Base-by-base conservation (phyloP, 2,888 invertebrate species). In the Campaea margaritaria region DNA sequence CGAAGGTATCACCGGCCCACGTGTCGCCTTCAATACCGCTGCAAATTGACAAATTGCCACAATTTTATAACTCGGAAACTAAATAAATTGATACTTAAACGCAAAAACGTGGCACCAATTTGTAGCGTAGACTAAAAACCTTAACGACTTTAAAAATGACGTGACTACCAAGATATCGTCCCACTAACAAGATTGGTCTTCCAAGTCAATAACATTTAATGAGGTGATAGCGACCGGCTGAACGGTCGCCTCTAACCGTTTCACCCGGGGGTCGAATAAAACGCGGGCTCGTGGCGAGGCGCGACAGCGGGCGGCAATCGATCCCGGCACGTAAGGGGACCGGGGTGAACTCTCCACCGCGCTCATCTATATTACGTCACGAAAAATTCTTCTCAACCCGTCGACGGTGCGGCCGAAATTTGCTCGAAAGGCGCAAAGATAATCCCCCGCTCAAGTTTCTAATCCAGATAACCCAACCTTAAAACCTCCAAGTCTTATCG, bases 151-250 rank as follows among this genome's bases (percentile, higher is more conserved):
- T 0, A 28, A 42, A 55, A 43, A 10, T 12, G n/a, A 12, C 15
- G 15, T 21, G 10, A 41, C 31, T 31, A 13, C 39, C 11, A n/a
- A 45, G n/a, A 36, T 42, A 27, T 21, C 14, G 14, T 46, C 10
- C 42, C 28, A 41, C 58, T 46, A 43, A 52, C 36, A 47, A 52
- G 52, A 48, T 43, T 39, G 43, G 38, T 38, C 28, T 16, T 48
- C 38, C 41, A 39, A 46, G 61, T 64, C 59, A 42, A 64, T 68
- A 64, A 64, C 42, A 50, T 51, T 58, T 49, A 48, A 66, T 68
- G 39, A 46, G 48, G 45, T 53, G 58, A 54, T 61, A 62, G 58
- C 58, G 28, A 43, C 43, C n/a, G 34, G 54, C 49, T 54, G 53
- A 54, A 45, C 36, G 47, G 45, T 51, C 44, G 56, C 28, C 43